Evolutionary conservation across 2,797 vertebrate genomes (phyloP), one percentile per base, ranked within the genome.

Genomic region (Malurus splendens): DNA sequence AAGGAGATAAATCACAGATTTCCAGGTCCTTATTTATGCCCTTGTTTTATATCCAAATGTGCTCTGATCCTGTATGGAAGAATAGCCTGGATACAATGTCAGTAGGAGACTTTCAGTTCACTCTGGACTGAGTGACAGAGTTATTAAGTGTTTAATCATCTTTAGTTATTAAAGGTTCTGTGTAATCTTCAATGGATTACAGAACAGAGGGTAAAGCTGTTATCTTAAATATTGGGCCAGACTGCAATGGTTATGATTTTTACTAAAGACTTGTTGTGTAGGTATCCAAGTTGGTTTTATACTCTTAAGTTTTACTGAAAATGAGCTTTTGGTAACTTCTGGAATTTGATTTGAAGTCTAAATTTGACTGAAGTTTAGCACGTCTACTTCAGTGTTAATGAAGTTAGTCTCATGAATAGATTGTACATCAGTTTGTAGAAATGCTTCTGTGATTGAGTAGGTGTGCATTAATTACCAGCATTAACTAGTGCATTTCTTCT

Each of bases 71-170:
- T 64, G 4, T 44, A 18, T 82, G 67, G 60, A 78, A 51, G 48
- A 64, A 18, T 25, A 76, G 60, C 50, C 42, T 67, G 71, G 60
- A 14, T 72, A 8, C 38, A 38, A 2, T 89, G 74, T 71, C 64
- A 41, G 41, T 23, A 66, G 71, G 60, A 92, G 74, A 56, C 48
- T 66, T 72, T 25, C 24, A 41, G 18, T 73, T 70, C 33, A 27
- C 6, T 60, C 10, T n/a, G 33, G 86, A 41, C 54, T 33, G 38
- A 6, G 28, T 64, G 77, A 48, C 19, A 19, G 65, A 76, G 39
- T 89, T 90, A 27, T 68, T 86, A 81, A 87, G 50, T 74, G 42
- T 86, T 90, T 92, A 87, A 83, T 89, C 74, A 76, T 59, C 83
- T 94, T 87, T 74, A 68, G 70, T 81, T 83, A 87, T 81, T 91